Evolutionary conservation across 2,797 vertebrate genomes (phyloP).

Genomic region (Peromyscus eremicus): DNA sequence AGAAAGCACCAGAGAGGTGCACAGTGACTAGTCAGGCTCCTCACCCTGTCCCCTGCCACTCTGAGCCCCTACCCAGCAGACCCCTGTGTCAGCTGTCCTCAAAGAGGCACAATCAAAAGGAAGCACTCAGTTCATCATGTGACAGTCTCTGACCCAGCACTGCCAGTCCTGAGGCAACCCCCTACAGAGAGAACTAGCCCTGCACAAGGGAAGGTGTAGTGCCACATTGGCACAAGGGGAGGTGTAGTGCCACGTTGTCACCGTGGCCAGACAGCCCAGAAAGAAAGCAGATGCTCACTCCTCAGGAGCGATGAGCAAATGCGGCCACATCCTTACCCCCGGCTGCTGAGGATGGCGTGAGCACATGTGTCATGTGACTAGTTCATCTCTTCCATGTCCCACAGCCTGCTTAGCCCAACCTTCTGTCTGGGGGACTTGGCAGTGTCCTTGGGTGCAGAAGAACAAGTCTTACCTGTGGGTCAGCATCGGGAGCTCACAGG

Average conservation of each 20-base stretch:
- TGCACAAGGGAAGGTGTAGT: background rate
- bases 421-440: background rate
- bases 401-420: fast-evolving
- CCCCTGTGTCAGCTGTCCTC: background rate
- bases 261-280: background rate
- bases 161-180: background rate
- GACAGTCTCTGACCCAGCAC: background rate
- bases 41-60: background rate
- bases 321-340: too few relatives aligned
- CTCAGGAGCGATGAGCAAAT: background rate
- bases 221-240: background rate
- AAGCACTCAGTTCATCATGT: background rate
- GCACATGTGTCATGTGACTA: fast-evolving
- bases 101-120: background rate
- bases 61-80: background rate
- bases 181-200: background rate
- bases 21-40: background rate
- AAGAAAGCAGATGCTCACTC: background rate
- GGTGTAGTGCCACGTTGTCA: background rate
- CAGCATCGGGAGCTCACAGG: background rate
- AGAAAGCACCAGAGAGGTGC: background rate
- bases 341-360: background rate
- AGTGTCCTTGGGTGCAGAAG: background rate
- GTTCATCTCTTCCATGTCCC: background rate
- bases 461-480: background rate